Percentiles rank a stretch among this genome's conserved stretches.
Evolutionary conservation across 2,113 vertebrate species (phyloP).

Genomic region (Amphilophus citrinellus): DNA sequence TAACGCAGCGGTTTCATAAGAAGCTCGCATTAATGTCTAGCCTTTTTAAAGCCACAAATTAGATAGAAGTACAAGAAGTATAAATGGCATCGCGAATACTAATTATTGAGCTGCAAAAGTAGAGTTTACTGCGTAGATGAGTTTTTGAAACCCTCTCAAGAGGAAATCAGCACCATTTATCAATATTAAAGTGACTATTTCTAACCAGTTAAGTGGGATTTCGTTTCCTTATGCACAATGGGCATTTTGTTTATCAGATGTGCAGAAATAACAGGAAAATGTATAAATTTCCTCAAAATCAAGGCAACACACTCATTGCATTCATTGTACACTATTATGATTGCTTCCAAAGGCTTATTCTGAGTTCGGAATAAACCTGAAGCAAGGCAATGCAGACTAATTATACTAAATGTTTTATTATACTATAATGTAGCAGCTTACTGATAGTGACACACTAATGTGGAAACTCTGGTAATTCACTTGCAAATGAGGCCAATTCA

Average conservation of each 20-base stretch:
- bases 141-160: not conserved
- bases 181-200: not conserved
- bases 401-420: conserved; percentile 3
- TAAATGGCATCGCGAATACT: not conserved
- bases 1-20: not conserved
- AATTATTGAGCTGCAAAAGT: not conserved
- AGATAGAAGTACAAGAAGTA: too few species aligned
- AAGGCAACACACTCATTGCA: not conserved
- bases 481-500: not conserved
- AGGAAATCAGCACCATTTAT: not conserved
- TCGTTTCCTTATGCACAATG: not conserved
- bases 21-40: not conserved
- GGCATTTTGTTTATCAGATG: not conserved
- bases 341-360: not conserved
- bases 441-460: not conserved
- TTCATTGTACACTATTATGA: not conserved
- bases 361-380: not conserved
- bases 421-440: conserved; percentile 1
- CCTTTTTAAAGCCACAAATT: too few species aligned
- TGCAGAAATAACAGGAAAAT: not conserved
- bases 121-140: not conserved
- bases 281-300: not conserved
- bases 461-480: not conserved
- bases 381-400: not conserved
- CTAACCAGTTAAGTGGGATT: not conserved